Base-by-base conservation (phyloP, 2,797 vertebrate genomes). In the Merluccius polli region DNA sequence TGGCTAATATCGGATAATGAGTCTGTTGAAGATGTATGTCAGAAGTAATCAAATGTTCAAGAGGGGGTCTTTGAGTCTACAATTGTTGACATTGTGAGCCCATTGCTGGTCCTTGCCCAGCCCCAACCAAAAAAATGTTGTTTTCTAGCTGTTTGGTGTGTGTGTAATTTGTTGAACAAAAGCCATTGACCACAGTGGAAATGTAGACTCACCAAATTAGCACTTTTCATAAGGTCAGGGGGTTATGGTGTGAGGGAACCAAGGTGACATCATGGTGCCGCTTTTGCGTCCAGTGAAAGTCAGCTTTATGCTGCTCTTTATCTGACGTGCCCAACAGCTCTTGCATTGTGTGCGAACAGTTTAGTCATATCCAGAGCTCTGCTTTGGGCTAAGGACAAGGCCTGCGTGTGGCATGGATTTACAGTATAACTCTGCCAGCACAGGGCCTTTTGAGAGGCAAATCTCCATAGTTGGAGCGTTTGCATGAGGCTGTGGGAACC, bases 111-210 rank as follows among this genome's bases (percentile, higher is more conserved):
- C 29, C 31, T 32, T 32, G 29, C 30, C 67, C 30, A 8, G 29
- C 67, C 7, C 67, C 30, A 6, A 41, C 24, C 21, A 68, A 44
- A 78, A 79, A 84, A 84, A 78, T 76, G 78, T 82, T 75, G 78
- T 89, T 89, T 84, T 80, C 78, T 81, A 75, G 71, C 77, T 72
- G 84, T 87, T 80, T 74, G 72, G 82, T 65, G 59, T 82, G 84
- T 89, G 88, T 87, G 84, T 87, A 85, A 89, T 84, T 89, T 87
- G 78, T 80, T 78, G 78, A 85, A 77, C 77, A 87, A 88, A 85
- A 88, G 81, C 84, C 72, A 76, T 81, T 15, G 76, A 86, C 87
- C 88, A 6, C 89, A 90, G 86, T 91, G 91, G 90, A 92, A 92
- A 90, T 83, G 79, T 90, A 75, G 85, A 85, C 84, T 90, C 88